A percentile compares a stretch with the other conserved stretches of the same genome.
These are phyloP conservation scores for Bubo scandiacus DNA, from an alignment of 2,113 vertebrate species.

Conservation along the genomic window DNA sequence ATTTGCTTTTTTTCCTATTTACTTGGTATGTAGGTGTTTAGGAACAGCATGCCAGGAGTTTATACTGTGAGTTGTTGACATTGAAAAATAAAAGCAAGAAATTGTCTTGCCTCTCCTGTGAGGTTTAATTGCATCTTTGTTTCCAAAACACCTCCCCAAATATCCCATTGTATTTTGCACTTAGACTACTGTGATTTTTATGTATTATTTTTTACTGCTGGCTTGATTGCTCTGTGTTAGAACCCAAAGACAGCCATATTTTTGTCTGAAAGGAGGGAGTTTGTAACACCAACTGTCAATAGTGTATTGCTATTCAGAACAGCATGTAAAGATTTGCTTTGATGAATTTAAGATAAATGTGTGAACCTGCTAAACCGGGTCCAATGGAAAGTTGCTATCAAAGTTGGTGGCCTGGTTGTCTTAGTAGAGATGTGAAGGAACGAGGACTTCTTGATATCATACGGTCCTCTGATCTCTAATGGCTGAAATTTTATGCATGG, in stretches of 20 bases:
- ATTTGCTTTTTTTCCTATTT: neutral
- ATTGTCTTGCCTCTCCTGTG: neutral
- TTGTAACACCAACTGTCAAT: neutral
- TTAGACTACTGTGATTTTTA: neutral
- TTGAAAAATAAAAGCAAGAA: neutral
- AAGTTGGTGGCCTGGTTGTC: neutral
- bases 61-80: neutral
- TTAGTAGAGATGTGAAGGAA: neutral
- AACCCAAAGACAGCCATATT: neutral
- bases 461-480: neutral
- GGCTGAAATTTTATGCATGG: neutral
- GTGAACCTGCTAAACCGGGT: neutral
- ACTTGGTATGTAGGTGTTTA: neutral
- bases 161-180: neutral
- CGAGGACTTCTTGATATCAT: neutral
- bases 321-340: neutral
- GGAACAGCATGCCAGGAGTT: neutral
- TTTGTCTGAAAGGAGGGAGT: neutral
- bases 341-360: neutral
- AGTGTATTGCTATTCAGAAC: neutral
- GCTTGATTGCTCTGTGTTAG: neutral
- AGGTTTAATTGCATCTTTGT: neutral
- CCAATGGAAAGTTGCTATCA: neutral
- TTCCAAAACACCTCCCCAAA: neutral
- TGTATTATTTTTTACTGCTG: neutral